Percentiles rank a stretch among this genome's conserved stretches.
phyloP scores from a whole-genome alignment of 2,113 vertebrate species.

The Malurus melanocephalus region DNA sequence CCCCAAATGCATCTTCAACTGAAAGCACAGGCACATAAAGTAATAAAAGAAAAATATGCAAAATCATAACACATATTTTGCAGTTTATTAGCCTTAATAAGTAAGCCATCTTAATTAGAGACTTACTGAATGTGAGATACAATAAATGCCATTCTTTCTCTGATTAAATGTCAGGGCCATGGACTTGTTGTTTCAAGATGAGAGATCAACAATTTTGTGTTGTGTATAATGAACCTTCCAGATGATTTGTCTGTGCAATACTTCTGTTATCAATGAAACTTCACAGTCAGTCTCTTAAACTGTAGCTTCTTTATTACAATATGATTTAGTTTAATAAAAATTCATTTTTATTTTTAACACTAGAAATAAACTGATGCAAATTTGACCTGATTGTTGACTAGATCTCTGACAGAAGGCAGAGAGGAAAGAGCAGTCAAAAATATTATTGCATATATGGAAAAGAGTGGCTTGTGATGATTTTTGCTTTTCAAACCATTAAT shows the following conservation, averaged over 20 bases:
- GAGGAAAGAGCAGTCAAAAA: background rate
- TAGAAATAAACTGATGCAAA: background rate
- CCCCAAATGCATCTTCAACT: background rate
- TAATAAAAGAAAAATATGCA: background rate
- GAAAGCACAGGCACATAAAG: background rate
- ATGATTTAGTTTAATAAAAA: background rate
- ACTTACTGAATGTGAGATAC: slow-evolving; percentile 35
- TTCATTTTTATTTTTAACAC: background rate
- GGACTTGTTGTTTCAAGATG: slow-evolving; percentile 49
- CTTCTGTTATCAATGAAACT: background rate
- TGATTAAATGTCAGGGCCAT: slow-evolving; percentile 66
- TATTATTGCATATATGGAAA: background rate
- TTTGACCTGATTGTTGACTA: background rate
- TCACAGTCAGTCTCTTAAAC: background rate
- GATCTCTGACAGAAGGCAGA: background rate
- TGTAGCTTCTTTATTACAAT: background rate
- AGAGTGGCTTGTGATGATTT: background rate
- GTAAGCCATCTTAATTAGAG: slow-evolving; percentile 24
- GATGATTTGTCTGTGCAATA: background rate
- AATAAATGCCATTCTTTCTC: slow-evolving; percentile 48
- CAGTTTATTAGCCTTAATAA: slow-evolving; percentile 12
- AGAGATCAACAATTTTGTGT: slow-evolving; percentile 33
- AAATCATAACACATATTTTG: slow-evolving; percentile 14
- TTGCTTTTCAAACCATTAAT: background rate
- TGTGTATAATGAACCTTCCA: slow-evolving; percentile 13